Percentiles rank a stretch among this genome's conserved stretches.
These are phyloP conservation scores for Episyrphus balteatus DNA, from an alignment of 1,140 invertebrate genomes.

Conservation along the genomic window DNA sequence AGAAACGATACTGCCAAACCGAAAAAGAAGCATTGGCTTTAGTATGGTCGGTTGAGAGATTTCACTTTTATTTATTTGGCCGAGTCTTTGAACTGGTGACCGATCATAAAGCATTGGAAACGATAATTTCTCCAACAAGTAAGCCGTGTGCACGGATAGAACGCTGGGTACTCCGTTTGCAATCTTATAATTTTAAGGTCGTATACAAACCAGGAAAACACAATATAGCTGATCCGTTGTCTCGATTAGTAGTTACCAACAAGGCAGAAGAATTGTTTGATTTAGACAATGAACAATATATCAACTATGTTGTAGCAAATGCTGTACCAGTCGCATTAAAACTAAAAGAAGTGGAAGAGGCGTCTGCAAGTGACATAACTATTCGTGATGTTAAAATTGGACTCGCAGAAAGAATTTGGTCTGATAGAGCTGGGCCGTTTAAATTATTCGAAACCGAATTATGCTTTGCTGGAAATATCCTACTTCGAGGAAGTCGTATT, in stretches of 20 bases:
- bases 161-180: slow-evolving; percentile 20
- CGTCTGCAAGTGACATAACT: no score
- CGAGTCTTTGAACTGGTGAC: slow-evolving; percentile 25
- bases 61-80: slow-evolving; percentile 14
- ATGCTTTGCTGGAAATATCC: background rate
- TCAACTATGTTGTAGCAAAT: no score
- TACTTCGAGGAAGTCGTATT: slow-evolving; percentile 1
- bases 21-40: slow-evolving; percentile 29
- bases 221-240: background rate
- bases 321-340: no score
- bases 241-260: background rate
- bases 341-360: no score
- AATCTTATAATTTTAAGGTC: slow-evolving; percentile 11
- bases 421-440: background rate
- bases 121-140: slow-evolving; percentile 10
- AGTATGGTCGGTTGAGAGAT: slow-evolving; percentile 20
- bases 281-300: no score
- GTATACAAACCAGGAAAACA: background rate
- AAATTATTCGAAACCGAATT: slow-evolving; percentile 1
- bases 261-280: no score
- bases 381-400: no score
- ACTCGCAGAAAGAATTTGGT: background rate
- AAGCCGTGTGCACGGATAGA: slow-evolving; percentile 18
- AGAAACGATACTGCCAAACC: slow-evolving; percentile 36
- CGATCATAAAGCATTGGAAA: slow-evolving; percentile 22